phyloP scores from a whole-genome alignment of 2,113 vertebrate genomes.

The Leptocoma aspasia region DNA sequence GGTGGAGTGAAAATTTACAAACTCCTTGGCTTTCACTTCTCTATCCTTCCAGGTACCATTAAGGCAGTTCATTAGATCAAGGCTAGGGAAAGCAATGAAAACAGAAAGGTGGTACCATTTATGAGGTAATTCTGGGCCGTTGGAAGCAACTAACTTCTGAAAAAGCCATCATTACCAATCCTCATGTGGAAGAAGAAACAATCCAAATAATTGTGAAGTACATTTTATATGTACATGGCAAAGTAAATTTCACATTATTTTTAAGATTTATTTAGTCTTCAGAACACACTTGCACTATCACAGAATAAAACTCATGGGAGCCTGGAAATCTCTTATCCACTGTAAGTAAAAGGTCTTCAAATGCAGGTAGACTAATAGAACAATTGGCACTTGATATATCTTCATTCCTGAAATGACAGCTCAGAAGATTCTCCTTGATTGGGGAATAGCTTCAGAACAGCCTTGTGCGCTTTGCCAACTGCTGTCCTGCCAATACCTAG shows the following conservation, averaged over 20 bases:
- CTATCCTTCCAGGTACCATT: neutral
- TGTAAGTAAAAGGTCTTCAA: neutral
- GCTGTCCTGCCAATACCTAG: neutral
- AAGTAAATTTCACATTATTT: neutral
- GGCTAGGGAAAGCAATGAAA: neutral
- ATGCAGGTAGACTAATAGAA: neutral
- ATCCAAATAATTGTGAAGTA: neutral
- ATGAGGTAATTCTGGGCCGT: neutral
- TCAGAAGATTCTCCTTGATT: neutral
- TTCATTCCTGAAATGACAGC: neutral
- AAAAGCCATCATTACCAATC: neutral
- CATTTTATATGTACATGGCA: neutral
- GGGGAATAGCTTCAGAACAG: neutral
- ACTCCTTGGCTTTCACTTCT: neutral
- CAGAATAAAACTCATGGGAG: neutral
- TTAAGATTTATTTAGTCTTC: neutral
- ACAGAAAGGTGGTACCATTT: neutral
- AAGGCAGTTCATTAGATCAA: neutral
- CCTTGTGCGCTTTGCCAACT: neutral
- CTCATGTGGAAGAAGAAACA: neutral
- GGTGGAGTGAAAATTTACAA: neutral
- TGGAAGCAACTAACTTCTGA: neutral
- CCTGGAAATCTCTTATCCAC: neutral
- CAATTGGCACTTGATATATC: neutral
- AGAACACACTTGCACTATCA: neutral